Base-by-base conservation (phyloP, 2,888 invertebrate species). In the Zelleria hepariella region DNA sequence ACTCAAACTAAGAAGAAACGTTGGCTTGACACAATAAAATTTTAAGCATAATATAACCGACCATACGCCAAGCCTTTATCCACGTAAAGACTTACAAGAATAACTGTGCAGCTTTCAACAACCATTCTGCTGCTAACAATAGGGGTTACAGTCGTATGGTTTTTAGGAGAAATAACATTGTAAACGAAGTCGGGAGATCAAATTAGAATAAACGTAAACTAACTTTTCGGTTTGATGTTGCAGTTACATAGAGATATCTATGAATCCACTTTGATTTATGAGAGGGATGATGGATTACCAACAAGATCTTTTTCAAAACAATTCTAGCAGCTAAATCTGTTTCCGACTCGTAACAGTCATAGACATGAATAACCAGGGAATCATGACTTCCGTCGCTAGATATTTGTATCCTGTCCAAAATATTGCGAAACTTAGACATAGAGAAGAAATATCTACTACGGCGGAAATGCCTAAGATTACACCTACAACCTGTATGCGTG, bases 21-120 rank as follows among this genome's bases (percentile, higher is more conserved):
- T 21, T 4, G 47, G 66, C 67, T 75, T 78, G 82, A 82, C 82
- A 84, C 81, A 82, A 84, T 82, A 78, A 83, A 80, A 78, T 71
- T n/a, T 71, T 49, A 49, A 49, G 42, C 24, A 48, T 48, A 32
- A 7, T n/a, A 23, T n/a, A 26, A n/a, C 42, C 27, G 6, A 56
- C 42, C 56, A 83, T 42, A 42, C 15, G 32, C 32, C 32, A 10
- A 15, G 32, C 32, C 32, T 42, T 42, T 42, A 42, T 42, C 32
- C 32, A 42, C 32, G 15, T 2, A 42, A 42, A 42, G 32, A 42
- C n/a, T n/a, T 42, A 42, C 32, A 42, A 42, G 32, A 42, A 42
- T 42, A 42, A 42, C 32, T 42, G 15, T 15, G 10, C 32, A 1
- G 32, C 32, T 42, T 42, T 42, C 15, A 42, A 10, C 32, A 42